Conservation (phyloP, 2,888 invertebrate genomes). For the Pasiphila rectangulata region DNA sequence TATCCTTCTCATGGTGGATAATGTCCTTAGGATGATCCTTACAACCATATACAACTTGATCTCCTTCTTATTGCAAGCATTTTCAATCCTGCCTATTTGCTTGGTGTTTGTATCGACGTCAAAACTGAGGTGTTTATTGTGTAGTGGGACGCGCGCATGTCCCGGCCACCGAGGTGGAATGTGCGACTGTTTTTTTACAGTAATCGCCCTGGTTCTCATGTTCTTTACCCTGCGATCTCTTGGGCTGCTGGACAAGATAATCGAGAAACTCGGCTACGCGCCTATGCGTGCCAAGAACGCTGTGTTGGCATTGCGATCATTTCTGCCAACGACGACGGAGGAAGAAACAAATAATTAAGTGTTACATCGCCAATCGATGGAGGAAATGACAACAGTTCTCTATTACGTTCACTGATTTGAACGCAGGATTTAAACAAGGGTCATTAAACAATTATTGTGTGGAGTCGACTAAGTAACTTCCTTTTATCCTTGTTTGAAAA, state of each 20-base stretch:
- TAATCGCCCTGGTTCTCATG: neutral
- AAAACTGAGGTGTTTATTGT: neutral
- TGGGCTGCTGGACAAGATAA: neutral
- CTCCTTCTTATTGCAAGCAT: conserved; percentile 57
- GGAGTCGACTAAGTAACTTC: too few species aligned
- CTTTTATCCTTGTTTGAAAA: too few species aligned
- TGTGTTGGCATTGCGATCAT: too few species aligned
- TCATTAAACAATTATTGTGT: too few species aligned
- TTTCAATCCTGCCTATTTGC: conserved; percentile 52
- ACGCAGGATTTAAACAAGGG: too few species aligned
- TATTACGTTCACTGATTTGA: too few species aligned
- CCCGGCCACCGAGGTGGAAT: neutral
- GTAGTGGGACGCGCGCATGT: neutral
- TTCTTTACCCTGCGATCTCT: neutral
- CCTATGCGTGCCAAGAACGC: too few species aligned
- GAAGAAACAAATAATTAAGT: too few species aligned
- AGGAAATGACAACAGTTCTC: too few species aligned
- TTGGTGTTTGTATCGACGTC: neutral
- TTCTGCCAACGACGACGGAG: too few species aligned
- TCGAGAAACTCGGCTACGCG: neutral
- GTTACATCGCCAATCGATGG: too few species aligned
- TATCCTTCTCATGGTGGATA: conserved; percentile 63
- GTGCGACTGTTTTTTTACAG: neutral
- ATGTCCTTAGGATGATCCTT: conserved; percentile 57
- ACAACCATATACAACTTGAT: conserved; percentile 63